These are phyloP conservation scores for Diplogasteroides magnus DNA, from an alignment of 1,140 invertebrate genomes.

Conservation along the genomic window DNA sequence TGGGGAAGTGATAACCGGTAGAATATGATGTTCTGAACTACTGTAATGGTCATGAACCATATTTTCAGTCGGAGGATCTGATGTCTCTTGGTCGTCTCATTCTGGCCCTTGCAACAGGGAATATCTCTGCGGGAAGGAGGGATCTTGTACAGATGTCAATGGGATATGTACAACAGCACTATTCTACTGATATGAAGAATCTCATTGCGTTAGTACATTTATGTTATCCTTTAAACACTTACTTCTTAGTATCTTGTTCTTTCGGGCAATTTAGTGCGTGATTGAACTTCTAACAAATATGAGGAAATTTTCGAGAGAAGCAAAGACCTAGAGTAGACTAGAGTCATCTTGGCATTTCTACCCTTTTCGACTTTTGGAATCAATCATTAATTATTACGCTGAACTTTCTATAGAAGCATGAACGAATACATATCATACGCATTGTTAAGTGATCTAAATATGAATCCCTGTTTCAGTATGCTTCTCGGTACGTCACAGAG, in stretches of 20 bases:
- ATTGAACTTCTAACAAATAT: constrained; percentile 14
- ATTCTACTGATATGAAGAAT: constrained; percentile 84
- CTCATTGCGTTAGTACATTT: constrained; percentile 75
- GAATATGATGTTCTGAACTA: no score
- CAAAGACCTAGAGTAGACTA: constrained; percentile 12
- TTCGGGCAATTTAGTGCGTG: not conserved
- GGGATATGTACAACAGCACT: constrained; percentile 79
- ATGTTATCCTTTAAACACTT: not conserved
- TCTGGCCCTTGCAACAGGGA: constrained; percentile 76
- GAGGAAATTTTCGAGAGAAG: not conserved
- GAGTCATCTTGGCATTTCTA: constrained; percentile 34
- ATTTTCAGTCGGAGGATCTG: constrained; percentile 72
- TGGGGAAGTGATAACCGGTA: no score
- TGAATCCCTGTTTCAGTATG: not conserved
- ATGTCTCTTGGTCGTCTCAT: constrained; percentile 82
- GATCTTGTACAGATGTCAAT: constrained; percentile 72
- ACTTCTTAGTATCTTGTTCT: no score
- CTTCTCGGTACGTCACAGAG: constrained; percentile 60
- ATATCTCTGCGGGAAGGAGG: constrained; percentile 73
- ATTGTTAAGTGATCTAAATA: no score
- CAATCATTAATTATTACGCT: no score
- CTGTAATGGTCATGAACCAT: no score
- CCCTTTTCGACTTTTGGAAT: constrained; percentile 66
- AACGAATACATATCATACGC: no score
- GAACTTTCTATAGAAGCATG: no score